phyloP scores from a whole-genome alignment of 2,113 vertebrate species.

The Larimichthys polyactis region DNA sequence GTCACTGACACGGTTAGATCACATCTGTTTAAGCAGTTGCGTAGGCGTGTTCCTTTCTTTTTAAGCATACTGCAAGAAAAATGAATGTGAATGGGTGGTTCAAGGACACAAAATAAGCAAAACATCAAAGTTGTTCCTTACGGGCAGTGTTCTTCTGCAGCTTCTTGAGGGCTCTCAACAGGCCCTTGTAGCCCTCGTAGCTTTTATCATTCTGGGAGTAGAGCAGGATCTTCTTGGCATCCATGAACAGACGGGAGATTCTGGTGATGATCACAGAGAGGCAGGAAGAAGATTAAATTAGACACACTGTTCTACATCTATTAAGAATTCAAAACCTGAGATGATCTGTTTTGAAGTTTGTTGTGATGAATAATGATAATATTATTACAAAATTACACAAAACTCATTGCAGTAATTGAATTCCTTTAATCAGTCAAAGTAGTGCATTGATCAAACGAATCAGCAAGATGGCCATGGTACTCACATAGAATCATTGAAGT shows the following conservation, averaged over 20 bases:
- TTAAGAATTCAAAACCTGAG: not conserved
- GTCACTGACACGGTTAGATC: not conserved
- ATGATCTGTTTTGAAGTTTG: not conserved
- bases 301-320: not conserved
- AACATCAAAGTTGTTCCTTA: conserved; percentile 73
- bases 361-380: not conserved
- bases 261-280: conserved; percentile 50
- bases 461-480: conserved; percentile 14
- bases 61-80: not conserved
- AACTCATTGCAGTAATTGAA: not conserved
- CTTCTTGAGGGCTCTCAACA: conserved; percentile 85
- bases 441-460: not conserved
- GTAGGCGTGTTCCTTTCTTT: not conserved
- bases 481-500: conserved; percentile 99
- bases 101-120: not conserved
- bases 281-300: not conserved
- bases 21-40: not conserved
- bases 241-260: conserved; percentile 85
- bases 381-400: not conserved
- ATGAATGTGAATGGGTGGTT: not conserved
- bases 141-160: conserved; percentile 86
- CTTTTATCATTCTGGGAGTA: conserved; percentile 93
- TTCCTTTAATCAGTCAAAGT: not conserved
- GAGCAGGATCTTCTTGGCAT: conserved; percentile 93
- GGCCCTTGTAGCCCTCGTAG: conserved; percentile 82